Base-by-base conservation (phyloP, 2,797 vertebrate genomes). In the Sebastiscus albofasciatus region DNA sequence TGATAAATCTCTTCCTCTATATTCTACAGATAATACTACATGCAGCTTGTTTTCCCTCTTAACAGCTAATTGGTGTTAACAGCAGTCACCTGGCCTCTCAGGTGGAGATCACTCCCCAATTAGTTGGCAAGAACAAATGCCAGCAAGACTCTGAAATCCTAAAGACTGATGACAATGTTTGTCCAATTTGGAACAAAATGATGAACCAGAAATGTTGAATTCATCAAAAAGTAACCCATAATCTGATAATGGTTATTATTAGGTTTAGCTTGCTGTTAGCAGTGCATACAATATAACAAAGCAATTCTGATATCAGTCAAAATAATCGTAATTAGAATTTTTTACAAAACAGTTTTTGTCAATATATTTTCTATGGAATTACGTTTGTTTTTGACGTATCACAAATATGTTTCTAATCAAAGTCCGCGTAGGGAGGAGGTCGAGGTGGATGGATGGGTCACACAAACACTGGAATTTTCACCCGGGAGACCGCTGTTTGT, bases 1-100 rank as follows among this genome's bases (percentile, higher is more conserved):
- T 20, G 5, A 11, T 6, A 11, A 39, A 14, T 67, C 9, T 10
- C 27, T 11, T 36, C 34, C 24, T 26, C 4, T 62, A 4, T 24
- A 36, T 3, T 56, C 36, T 10, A 54, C 55, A 74, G 49, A 55
- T 36, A 12, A 13, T 1, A 20, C 67, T 4, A 5, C 80, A 24
- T 24, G 24, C 24, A 66, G 79, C 68, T 76, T 74, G 27, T 27
- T 67, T 75, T 67, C 46, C 14, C 31, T 54, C 65, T 31, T 2
- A 9, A 24, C 8, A 60, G 59, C 59, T 85, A 87, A 86, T 83
- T 75, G 58, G 34, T 73, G 68, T 81, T 77, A 88, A 80, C 75
- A 66, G 73, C 29, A 4, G 54, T 77, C 80, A 73, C 56, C 77
- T 24, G 77, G 29, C 36, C 34, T 72, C 79, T 56, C 69, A 71